A percentile compares a stretch with the other conserved stretches of the same genome.
Conservation (phyloP, 2,113 vertebrate species). For the Noctilio leporinus region DNA sequence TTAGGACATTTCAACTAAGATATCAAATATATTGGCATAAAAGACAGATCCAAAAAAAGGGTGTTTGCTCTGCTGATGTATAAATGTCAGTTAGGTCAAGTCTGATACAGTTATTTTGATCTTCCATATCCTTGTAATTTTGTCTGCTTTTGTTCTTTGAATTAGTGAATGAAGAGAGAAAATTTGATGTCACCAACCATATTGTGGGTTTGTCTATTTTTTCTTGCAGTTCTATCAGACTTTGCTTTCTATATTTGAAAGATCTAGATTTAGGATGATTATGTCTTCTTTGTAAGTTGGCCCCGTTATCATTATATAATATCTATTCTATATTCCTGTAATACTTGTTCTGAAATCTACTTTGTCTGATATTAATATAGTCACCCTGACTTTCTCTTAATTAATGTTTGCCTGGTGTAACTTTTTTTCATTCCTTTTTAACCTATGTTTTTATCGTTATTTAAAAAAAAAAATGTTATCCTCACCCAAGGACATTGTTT, state of each 20-base stretch:
- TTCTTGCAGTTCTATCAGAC: not conserved
- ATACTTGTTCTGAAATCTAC: not conserved
- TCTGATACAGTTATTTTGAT: not conserved
- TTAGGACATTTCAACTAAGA: not conserved
- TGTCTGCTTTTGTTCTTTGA: not conserved
- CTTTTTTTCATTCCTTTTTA: not conserved
- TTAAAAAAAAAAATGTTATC: too few relatives aligned
- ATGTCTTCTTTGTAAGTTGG: not conserved
- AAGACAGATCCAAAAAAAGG: too few relatives aligned
- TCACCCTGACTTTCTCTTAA: not conserved
- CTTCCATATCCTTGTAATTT: not conserved
- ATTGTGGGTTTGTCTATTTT: not conserved
- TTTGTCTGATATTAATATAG: not conserved
- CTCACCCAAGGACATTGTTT: too few relatives aligned
- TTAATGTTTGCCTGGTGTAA: not conserved
- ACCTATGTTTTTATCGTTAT: not conserved
- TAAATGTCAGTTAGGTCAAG: not conserved
- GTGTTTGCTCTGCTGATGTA: not conserved
- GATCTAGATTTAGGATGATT: not conserved
- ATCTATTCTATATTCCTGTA: not conserved
- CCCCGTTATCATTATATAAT: not conserved
- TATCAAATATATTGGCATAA: not conserved
- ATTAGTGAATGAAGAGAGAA: not conserved
- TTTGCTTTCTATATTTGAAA: not conserved
- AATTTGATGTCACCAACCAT: not conserved